Evolutionary conservation across 1,140 invertebrate species (phyloP), one percentile per base, ranked within the genome.

Genomic region (Drosophila nigrodunni): DNA sequence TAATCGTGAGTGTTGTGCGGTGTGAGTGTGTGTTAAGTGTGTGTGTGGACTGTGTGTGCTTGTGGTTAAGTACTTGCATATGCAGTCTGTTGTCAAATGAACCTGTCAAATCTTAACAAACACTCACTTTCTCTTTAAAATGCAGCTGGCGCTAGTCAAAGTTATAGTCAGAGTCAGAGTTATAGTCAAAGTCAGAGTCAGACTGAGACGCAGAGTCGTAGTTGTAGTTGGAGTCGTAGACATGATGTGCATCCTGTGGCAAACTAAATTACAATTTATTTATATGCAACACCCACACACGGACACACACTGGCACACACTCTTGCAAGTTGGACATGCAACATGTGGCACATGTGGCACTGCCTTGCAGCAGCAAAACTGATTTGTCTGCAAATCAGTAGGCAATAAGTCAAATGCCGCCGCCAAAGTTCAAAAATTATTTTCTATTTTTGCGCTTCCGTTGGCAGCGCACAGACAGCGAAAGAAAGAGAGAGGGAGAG

Each of bases 361-460:
- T 68, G 50, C 50, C 71, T 65, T 15, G 66, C 46, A 70, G 77
- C 74, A 61, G 30, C 25, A 77, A 65, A 75, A 75, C 73, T 80
- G 59, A 88, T 88, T 82, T 88, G 83, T 70, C 79, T 88, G 82
- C 83, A 75, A 88, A 88, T 88, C 82, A 83, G 83, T 87, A 80
- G 80, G 82, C 82, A 83, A 87, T 87, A 87, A 87, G 83, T 87
- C 82, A 87, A 87, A 87, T 80, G 82, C 77, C 77, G 80, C 83
- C 82, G 83, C 68, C 64, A 83, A 85, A 83, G 81, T 83, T 83
- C 77, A 83, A 85, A 30, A 85, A 83, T 83, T 80, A 70, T 73
- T 86, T 86, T 85, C 79, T 83, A 88, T 88, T 87, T 87, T 58
- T 87, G 82, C 83, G 82, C 82, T 87, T 87, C 82, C 82, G 82